Evolutionary conservation across 1,140 invertebrate genomes (phyloP), one percentile per base, ranked within the genome.

Genomic region (Heliconius hewitsoni): DNA sequence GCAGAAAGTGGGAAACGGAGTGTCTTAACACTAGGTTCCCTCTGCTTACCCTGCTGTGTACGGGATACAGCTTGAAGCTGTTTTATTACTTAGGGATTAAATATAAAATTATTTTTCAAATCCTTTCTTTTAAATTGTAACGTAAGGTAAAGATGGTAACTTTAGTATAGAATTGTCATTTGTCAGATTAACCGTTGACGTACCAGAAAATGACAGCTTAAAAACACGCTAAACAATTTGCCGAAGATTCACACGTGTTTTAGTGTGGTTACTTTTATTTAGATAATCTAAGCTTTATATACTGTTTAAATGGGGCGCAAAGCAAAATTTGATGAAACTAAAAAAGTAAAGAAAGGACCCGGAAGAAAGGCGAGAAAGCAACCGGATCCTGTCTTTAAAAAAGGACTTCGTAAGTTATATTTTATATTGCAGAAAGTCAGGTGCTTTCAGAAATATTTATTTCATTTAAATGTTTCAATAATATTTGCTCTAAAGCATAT

Each of bases 311-410:
- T 99, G 98, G 98, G 98, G 78, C 95, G 98, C 60, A 98, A 98
- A 95, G 97, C 96, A 39, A 97, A 98, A 86, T 98, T 97, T 89
- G 95, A 95, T 84, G 95, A 95, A 82, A 96, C 96, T 55, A 96
- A 96, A 82, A 96, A 96, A 74, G 92, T 95, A n/a, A 97, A 97
- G 85, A 97, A 96, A 91, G 98, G 98, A 9, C 97, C 97, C 42
- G 98, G 98, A 1, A 96, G 96, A 80, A 99, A 98, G 95, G 95
- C 97, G 0, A 97, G 96, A 82, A 98, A 98, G 91, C 98, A 98
- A 87, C 96, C 96, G 76, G 96, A 97, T 83, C 98, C 98, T 11
- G 94, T 94, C 71, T 97, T 98, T 89, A 96, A 96, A 82, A 95
- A 95, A 84, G 93, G 95, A 86, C 86, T 96, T 60, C 60, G 93